Conservation (phyloP, 2,113 vertebrate genomes). For the Dascyllus trimaculatus region DNA sequence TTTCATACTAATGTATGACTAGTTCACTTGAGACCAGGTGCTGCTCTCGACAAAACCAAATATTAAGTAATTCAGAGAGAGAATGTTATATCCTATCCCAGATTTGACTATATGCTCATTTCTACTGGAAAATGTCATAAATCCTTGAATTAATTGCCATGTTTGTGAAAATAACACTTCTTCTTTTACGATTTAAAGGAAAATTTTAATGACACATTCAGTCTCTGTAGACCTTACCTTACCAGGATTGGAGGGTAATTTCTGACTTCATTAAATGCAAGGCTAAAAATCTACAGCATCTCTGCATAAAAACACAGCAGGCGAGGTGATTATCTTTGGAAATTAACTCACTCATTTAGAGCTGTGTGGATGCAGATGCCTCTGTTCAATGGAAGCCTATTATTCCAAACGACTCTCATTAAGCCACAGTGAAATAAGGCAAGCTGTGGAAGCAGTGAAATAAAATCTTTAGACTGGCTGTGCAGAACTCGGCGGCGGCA, state of each 20-base stretch:
- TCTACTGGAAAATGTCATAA: not conserved
- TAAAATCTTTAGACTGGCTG: slow-evolving; percentile 81
- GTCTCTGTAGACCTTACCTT: slow-evolving; percentile 42
- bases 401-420: slow-evolving; percentile 85
- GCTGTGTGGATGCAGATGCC: slow-evolving; percentile 88
- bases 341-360: slow-evolving; percentile 87
- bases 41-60: not conserved
- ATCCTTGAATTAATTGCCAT: slow-evolving; percentile 27
- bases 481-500: slow-evolving; percentile 63
- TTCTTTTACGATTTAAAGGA: slow-evolving; percentile 45
- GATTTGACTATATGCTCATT: not conserved
- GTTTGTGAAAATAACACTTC: slow-evolving; percentile 51
- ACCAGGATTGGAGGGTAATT: slow-evolving; percentile 64
- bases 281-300: slow-evolving; percentile 76
- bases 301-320: slow-evolving; percentile 79
- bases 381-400: slow-evolving; percentile 83
- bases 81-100: not conserved
- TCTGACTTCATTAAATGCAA: slow-evolving; percentile 79
- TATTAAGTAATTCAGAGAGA: not conserved
- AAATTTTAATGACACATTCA: slow-evolving; percentile 46
- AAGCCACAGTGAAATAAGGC: slow-evolving; percentile 81
- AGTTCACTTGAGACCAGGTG: too few relatives aligned
- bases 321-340: slow-evolving; percentile 84
- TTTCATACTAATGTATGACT: too few relatives aligned
- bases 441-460: slow-evolving; percentile 82